Conservation (phyloP, 2,888 invertebrate species). For the Morinoia aosen region DNA sequence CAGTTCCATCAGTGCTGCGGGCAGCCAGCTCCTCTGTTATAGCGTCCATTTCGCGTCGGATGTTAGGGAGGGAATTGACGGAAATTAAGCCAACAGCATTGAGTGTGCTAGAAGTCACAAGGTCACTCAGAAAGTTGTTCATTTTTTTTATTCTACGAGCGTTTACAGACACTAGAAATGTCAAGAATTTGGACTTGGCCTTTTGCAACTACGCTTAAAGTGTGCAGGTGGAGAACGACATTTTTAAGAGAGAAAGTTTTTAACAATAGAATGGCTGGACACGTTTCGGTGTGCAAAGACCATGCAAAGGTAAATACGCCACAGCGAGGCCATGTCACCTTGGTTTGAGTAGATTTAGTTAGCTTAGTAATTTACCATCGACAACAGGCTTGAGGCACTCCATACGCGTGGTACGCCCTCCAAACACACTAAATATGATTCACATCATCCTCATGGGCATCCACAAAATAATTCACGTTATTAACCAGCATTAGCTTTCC, state of each 20-base stretch:
- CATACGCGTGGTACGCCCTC: too few species aligned
- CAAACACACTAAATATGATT: neutral
- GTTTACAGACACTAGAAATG: neutral
- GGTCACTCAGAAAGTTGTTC: neutral
- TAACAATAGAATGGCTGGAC: neutral
- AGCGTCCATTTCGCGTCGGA: neutral
- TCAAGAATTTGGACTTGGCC: neutral
- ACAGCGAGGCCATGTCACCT: neutral
- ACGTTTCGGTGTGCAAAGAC: too few species aligned
- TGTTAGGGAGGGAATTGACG: neutral
- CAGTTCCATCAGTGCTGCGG: neutral
- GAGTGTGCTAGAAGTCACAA: neutral
- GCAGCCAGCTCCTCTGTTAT: neutral
- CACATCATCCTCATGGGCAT: neutral
- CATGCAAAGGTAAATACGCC: too few species aligned
- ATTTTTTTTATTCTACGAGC: neutral
- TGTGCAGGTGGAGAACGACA: neutral
- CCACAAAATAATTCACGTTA: neutral
- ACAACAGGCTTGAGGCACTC: too few species aligned
- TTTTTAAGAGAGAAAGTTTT: neutral
- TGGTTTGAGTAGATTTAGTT: neutral
- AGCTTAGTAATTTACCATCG: neutral
- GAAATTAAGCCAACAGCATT: neutral
- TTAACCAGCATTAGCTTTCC: neutral
- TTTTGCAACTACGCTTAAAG: neutral